Base-by-base conservation (phyloP, 2,113 vertebrate genomes). In the Haemorhous mexicanus region DNA sequence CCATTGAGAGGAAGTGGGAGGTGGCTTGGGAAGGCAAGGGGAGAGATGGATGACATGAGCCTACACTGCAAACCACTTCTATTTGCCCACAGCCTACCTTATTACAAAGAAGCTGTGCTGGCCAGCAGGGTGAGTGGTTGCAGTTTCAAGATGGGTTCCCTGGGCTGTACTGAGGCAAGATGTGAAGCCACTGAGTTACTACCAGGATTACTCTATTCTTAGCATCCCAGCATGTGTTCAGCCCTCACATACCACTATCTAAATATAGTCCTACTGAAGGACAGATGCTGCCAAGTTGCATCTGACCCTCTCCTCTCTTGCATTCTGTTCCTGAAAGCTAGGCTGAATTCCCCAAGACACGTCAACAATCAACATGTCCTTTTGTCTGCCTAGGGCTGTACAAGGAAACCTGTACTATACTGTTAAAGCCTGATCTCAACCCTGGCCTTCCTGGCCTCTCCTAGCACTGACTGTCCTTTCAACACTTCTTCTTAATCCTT, bases 141-240 rank as follows among this genome's bases (percentile, higher is more conserved):
- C 84, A 49, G 64, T 69, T 95, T 90, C 30, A 43, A 33, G 67
- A 69, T 47, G 41, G 53, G 35, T 80, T 95, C 20, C 16, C 62
- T 69, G 61, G 24, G 58, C 66, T 80, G 21, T 91, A 50, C n/a
- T 87, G 37, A 39, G 74, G 46, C 81, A 95, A 89, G 75, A 91
- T 44, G 75, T 69, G 87, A 91, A 95, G 46, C 93, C 49, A 62
- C 49, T 13, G 46, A 68, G 79, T 91, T 96, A 75, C 92, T 92
- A 93, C 95, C 79, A 78, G 85, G 92, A 94, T 90, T 75, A 74
- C n/a, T 92, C 90, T 95, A 96, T 96, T 95, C 79, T 96, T 97
- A 95, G 85, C 80, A 63, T 63, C 39, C 37, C 82, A 86, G 68
- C 0, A 16, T 92, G 88, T 92, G 76, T 89, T 94, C 92, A 92